Percentiles rank a stretch among this genome's conserved stretches.
Evolutionary conservation across 1,140 invertebrate genomes (phyloP).

Genomic region (Harlomillsia oculata): DNA sequence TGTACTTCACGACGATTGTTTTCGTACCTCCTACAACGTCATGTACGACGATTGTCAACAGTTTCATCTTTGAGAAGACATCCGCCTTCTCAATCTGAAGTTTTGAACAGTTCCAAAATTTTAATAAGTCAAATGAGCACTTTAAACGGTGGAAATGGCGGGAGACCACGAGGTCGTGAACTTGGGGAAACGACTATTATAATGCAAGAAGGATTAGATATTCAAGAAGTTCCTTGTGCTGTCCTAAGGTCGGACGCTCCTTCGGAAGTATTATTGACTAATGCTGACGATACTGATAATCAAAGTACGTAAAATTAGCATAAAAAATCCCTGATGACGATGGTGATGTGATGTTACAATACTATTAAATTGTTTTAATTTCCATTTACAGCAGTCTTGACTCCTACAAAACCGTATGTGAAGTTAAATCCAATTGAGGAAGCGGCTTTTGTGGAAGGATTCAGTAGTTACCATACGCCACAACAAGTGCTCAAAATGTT

Average conservation of each 20-base stretch:
- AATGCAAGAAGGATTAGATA: constrained; percentile 54
- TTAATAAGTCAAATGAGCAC: too few relatives aligned
- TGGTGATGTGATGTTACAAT: constrained; percentile 20
- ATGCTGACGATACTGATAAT: too few relatives aligned
- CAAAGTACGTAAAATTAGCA: too few relatives aligned
- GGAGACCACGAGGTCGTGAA: not conserved
- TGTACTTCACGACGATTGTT: too few relatives aligned
- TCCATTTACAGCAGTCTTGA: not conserved
- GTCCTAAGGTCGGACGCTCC: constrained; percentile 50
- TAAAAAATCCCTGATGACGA: too few relatives aligned
- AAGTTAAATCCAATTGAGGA: constrained; percentile 30
- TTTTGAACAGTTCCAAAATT: too few relatives aligned
- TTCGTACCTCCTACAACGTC: too few relatives aligned
- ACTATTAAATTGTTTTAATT: not conserved
- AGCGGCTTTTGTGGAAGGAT: constrained; percentile 35
- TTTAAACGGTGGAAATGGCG: not conserved
- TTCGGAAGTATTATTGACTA: too few relatives aligned
- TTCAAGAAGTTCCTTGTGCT: constrained; percentile 59
- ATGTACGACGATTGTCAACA: too few relatives aligned
- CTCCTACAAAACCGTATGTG: constrained; percentile 15
- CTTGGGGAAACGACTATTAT: constrained; percentile 48
- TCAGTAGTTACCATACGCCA: constrained; percentile 36
- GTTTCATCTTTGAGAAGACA: too few relatives aligned
- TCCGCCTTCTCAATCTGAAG: too few relatives aligned
- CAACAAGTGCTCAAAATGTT: constrained; percentile 34